Percentiles rank a stretch among this genome's conserved stretches.
These are phyloP conservation scores for Cheilinus undulatus DNA, from an alignment of 2,113 vertebrate genomes.

Conservation along the genomic window DNA sequence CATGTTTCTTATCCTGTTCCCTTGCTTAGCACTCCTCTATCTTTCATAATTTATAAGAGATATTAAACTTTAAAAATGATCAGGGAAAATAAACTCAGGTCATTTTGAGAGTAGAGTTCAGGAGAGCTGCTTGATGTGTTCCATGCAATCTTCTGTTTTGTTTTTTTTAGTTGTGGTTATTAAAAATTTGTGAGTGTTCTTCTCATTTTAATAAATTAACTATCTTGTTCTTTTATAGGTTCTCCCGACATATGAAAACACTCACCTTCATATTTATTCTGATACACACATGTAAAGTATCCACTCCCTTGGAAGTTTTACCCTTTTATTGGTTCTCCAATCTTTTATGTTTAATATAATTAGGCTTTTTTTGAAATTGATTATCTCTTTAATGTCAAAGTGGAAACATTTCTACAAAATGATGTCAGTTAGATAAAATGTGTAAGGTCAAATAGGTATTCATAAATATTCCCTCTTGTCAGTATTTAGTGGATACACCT, in stretches of 20 bases:
- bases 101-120: constrained; percentile 2
- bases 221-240: not conserved
- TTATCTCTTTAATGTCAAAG: too few relatives aligned
- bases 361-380: too few relatives aligned
- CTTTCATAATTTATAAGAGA: constrained; percentile 46
- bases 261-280: not conserved
- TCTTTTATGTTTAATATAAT: too few relatives aligned
- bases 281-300: too few relatives aligned
- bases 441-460: too few relatives aligned
- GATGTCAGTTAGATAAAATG: too few relatives aligned
- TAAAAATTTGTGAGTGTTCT: not conserved
- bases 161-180: not conserved
- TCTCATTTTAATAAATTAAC: not conserved
- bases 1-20: constrained; percentile 11
- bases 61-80: constrained; percentile 49
- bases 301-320: too few relatives aligned
- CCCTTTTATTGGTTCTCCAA: too few relatives aligned
- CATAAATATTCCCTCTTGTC: too few relatives aligned
- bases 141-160: constrained; percentile 4
- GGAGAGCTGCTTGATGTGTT: not conserved
- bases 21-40: not conserved
- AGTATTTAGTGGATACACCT: too few relatives aligned
- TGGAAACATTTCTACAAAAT: too few relatives aligned
- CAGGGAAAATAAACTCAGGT: constrained; percentile 30
- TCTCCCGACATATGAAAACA: not conserved